These are phyloP conservation scores for Halcyon badia DNA, from an alignment of 2,797 vertebrate species.

Conservation along the genomic window DNA sequence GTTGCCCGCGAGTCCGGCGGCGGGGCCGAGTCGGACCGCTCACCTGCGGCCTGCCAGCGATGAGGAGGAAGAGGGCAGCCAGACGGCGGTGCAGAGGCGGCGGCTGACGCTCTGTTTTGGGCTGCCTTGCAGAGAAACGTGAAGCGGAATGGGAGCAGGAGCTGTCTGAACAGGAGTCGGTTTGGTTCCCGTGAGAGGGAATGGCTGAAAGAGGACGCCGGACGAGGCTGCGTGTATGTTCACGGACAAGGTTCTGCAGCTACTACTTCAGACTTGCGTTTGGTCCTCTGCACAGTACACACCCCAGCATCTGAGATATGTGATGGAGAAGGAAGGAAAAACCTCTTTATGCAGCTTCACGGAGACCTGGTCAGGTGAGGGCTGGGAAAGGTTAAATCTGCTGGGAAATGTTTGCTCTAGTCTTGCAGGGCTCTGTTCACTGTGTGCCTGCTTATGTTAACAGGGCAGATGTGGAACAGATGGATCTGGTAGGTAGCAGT, in stretches of 20 bases:
- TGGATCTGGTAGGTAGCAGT: background rate
- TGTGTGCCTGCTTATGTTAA: accelerated
- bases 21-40: background rate
- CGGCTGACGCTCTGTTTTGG: background rate
- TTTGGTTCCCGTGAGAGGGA: slow-evolving; percentile 93
- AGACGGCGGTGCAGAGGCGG: background rate
- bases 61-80: background rate
- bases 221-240: slow-evolving; percentile 91
- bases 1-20: background rate
- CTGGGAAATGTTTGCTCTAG: background rate
- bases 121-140: slow-evolving; percentile 89
- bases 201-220: slow-evolving; percentile 91
- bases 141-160: slow-evolving; percentile 90
- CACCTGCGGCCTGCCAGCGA: no score
- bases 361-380: slow-evolving; percentile 94
- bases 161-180: slow-evolving; percentile 87
- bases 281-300: slow-evolving; percentile 93
- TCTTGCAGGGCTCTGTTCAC: accelerated
- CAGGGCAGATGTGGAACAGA: background rate
- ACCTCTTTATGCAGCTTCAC: slow-evolving; percentile 92
- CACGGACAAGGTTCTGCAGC: slow-evolving; percentile 76
- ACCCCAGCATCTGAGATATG: slow-evolving; percentile 91
- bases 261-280: slow-evolving; percentile 84
- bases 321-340: slow-evolving; percentile 84
- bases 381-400: background rate